phyloP scores from a whole-genome alignment of 2,113 vertebrate genomes.

The Vicugna pacos region DNA sequence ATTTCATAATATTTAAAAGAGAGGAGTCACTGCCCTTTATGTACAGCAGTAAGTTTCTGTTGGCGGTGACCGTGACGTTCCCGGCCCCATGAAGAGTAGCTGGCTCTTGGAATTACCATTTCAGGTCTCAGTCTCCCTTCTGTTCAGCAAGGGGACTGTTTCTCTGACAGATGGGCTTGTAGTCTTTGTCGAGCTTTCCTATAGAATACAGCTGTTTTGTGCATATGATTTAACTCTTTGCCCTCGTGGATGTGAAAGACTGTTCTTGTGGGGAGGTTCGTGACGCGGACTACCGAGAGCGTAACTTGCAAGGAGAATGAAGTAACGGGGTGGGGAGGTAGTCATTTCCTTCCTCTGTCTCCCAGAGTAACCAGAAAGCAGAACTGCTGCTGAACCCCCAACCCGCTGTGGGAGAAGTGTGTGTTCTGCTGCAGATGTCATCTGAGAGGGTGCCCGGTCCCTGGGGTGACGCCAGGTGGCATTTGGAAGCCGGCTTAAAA shows the following conservation, averaged over 20 bases:
- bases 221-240: neutral
- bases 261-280: neutral
- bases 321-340: too few species aligned
- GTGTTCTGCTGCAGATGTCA: neutral
- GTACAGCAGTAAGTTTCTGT: neutral
- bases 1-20: conserved; percentile 7
- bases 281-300: neutral
- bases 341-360: neutral
- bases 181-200: neutral
- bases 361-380: neutral
- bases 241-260: neutral
- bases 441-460: neutral
- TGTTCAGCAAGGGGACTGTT: neutral
- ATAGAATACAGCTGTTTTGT: neutral
- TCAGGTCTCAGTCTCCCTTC: neutral
- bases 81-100: neutral
- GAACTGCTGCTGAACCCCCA: neutral
- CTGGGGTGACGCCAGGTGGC: fast-evolving
- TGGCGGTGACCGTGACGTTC: conserved; percentile 17
- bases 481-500: neutral
- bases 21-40: neutral
- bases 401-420: neutral
- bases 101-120: neutral
- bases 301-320: neutral
- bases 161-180: neutral